Conservation (phyloP, 1,140 invertebrate species). For the Teleogryllus occipitalis region DNA sequence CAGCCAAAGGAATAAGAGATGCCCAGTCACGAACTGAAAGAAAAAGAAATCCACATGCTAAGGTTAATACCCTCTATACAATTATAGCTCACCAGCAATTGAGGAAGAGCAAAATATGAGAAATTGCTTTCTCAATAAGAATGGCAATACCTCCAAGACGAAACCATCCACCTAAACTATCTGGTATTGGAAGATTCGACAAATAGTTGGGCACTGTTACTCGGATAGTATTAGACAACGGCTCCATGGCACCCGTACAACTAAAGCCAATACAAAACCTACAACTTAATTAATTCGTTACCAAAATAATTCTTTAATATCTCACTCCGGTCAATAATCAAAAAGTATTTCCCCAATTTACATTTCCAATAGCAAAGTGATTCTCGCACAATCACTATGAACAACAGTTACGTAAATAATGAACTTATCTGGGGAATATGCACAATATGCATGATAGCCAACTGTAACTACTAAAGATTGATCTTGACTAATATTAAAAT, state of each 20-base stretch:
- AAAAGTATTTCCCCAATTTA: too few relatives aligned
- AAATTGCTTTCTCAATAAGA: neutral
- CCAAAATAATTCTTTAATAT: too few relatives aligned
- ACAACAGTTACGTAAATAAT: too few relatives aligned
- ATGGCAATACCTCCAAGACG: constrained; percentile 53
- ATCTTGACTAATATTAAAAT: too few relatives aligned
- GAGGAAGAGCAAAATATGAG: constrained; percentile 26
- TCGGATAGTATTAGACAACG: constrained; percentile 62
- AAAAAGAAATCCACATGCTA: constrained; percentile 23
- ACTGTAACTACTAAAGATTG: too few relatives aligned
- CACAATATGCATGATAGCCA: too few relatives aligned
- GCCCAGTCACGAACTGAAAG: constrained; percentile 69
- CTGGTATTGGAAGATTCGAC: constrained; percentile 63
- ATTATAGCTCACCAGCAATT: neutral
- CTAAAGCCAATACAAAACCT: neutral
- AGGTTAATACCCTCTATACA: too few relatives aligned
- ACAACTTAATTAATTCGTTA: too few relatives aligned
- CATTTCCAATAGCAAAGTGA: too few relatives aligned
- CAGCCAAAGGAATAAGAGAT: constrained; percentile 65
- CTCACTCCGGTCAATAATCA: too few relatives aligned
- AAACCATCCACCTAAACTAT: constrained; percentile 69
- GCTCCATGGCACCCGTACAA: constrained; percentile 50
- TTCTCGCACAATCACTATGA: too few relatives aligned
- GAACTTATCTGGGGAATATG: too few relatives aligned
- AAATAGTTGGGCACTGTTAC: constrained; percentile 67